Percentiles rank a stretch among this genome's conserved stretches.
These are phyloP conservation scores for Phyllostomus hastatus DNA, from an alignment of 2,113 vertebrate genomes.

Conservation along the genomic window DNA sequence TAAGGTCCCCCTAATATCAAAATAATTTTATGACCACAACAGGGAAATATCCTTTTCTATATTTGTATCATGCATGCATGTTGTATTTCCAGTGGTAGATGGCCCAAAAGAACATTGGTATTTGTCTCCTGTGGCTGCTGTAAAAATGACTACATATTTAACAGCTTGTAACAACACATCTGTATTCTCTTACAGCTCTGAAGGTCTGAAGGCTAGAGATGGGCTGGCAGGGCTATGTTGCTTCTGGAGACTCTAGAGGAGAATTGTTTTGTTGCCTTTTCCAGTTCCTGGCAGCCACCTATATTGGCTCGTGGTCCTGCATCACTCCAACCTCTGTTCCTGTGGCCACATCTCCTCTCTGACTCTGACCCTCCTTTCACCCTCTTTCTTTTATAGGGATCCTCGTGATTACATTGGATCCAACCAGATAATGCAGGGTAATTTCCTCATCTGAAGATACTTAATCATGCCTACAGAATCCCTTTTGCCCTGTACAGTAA, in stretches of 20 bases:
- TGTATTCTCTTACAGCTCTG: not conserved
- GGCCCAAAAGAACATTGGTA: not conserved
- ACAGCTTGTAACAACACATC: not conserved
- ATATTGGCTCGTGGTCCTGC: not conserved
- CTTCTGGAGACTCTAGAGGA: no score
- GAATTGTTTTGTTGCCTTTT: not conserved
- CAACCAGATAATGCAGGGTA: not conserved
- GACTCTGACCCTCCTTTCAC: not conserved
- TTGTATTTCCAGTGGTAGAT: not conserved
- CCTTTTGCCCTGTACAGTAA: not conserved
- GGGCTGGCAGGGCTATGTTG: no score
- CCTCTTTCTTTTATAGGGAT: not conserved
- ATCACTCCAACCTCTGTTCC: not conserved
- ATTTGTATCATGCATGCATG: not conserved
- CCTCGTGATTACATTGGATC: not conserved
- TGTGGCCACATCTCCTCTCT: not conserved
- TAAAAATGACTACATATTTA: not conserved
- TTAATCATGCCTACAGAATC: not conserved
- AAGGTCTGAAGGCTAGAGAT: not conserved
- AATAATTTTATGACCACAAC: not conserved
- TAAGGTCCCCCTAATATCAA: not conserved
- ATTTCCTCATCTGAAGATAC: not conserved
- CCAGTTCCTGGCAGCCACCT: not conserved
- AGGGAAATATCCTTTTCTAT: not conserved
- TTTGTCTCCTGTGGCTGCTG: not conserved